Evolutionary conservation across 2,797 vertebrate species (phyloP).

Genomic region (Microctenopoma steveboyesi): DNA sequence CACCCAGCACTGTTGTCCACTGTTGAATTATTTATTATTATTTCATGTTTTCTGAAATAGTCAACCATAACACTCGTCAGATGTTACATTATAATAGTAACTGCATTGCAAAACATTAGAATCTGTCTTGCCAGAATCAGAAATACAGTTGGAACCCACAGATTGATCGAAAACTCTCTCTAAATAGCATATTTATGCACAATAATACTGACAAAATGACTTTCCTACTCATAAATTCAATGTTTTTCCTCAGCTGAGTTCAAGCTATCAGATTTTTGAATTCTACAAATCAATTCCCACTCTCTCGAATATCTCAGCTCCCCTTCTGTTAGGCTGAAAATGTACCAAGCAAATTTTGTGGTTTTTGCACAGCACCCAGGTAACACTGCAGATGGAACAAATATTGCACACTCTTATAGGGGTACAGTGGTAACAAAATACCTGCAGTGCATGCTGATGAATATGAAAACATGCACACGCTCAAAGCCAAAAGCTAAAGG

Average conservation of each 20-base stretch:
- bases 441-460: slow-evolving; percentile 25
- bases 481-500: slow-evolving; percentile 56
- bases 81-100: slow-evolving; percentile 19
- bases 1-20: slow-evolving; percentile 41
- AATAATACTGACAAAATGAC: slow-evolving; percentile 36
- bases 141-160: slow-evolving; percentile 25
- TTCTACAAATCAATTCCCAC: slow-evolving; percentile 25
- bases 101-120: slow-evolving; percentile 27
- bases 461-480: slow-evolving; percentile 57
- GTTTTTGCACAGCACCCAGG: slow-evolving; percentile 16
- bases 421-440: slow-evolving; percentile 1
- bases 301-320: slow-evolving; percentile 11
- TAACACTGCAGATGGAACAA: slow-evolving; percentile 26
- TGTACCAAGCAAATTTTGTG: slow-evolving; percentile 14
- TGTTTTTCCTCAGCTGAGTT: slow-evolving; percentile 23
- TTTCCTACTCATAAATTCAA: slow-evolving; percentile 22
- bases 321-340: slow-evolving; percentile 10
- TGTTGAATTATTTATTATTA: slow-evolving; percentile 9
- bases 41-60: slow-evolving; percentile 21
- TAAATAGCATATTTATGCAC: slow-evolving; percentile 15
- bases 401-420: slow-evolving; percentile 27
- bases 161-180: slow-evolving; percentile 27
- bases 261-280: slow-evolving; percentile 15
- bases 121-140: slow-evolving; percentile 30
- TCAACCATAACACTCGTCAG: slow-evolving; percentile 25